Base-by-base conservation (phyloP, 2,888 invertebrate genomes). In the Eupithecia exiguata region DNA sequence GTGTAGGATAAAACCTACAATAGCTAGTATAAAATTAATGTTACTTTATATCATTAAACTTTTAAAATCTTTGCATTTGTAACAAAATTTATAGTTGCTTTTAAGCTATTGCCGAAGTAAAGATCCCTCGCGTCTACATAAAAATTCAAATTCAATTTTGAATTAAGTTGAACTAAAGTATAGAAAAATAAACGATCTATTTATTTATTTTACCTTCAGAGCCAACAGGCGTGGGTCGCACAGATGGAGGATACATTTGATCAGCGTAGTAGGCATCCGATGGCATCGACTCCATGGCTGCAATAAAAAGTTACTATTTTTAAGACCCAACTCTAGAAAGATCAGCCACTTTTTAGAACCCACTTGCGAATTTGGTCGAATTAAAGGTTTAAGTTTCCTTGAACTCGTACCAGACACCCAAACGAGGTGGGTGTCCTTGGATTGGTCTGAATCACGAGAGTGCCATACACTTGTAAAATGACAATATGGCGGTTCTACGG, bases 221-320 rank as follows among this genome's bases (percentile, higher is more conserved):
- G 5, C 97, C 97, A 5, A 97, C 93, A 0, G 97, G 97, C 58
- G 96, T 94, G 0, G 97, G 97, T 65, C 97, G 91, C 5, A 96
- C 93, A 1, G 96, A 95, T 0, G 96, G 96, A 0, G 96, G 95
- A 80, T 95, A 95, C 67, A 94, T 91, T 36, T 93, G 89, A 71
- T 94, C 93, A 7, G 94, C 92, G 74, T 93, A 93, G 77, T 92
- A 92, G 0, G 87, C 76, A 46, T 94, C 93, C 7, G 88, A 74
- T 3, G 91, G 84, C 72, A 89, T 74, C 0, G 84, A 79, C 1
- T 93, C 93, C 74, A 89, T 77, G 81, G 82, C 92, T 92, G 83
- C 40, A 66, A 40, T 14, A 25, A 6, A 43, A 62, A 35, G 18
- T 30, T 35, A 62, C 35, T 9, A 62, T 18, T 35, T 10, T n/a